Evolutionary conservation across 92 coral and sea anemone species (phyloP), one percentile per base, ranked within the genome.

Genomic region (Muricea muricata): DNA sequence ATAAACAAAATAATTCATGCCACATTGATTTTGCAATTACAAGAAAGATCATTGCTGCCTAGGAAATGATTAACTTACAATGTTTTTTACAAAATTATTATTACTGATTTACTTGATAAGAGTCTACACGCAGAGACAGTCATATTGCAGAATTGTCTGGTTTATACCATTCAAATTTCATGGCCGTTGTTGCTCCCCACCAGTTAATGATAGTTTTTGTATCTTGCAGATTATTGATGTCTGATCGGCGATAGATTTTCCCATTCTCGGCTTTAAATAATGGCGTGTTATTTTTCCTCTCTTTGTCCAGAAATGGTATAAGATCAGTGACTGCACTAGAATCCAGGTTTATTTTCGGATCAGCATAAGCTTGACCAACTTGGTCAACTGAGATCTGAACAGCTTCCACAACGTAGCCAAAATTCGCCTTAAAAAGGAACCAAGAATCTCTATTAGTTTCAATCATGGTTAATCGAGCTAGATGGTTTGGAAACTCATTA

Each of bases 251-350:
- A 25, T 85, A 80, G 15, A 92, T 32, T 37, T 74, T 46, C 30
- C 91, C 89, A 26, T 87, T 89, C 45, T 68, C 57, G 0, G 83
- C 83, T 33, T 65, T 80, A 31, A 92, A 92, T 87, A 92, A 50
- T 20, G 95, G 91, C 28, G 50, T 46, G 88, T 92, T 90, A 68
- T 92, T 92, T 40, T 46, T 84, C 83, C 54, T 91, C 1, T 76
- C 31, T 6, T 7, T 26, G 66, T 92, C 93, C 33, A 60, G 15
- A 60, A 60, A 60, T 60, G 68, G 68, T 60, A 60, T 60, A 6
- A 60, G 68, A 15, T 60, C 37, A 25, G 68, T 60, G 37, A 60
- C 68, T 7, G 33, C 33, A 60, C 68, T 1, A 0, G 68, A 11
- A 21, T 60, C 68, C 37, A 60, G 2, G 0, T 60, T 29, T 2